Conservation (phyloP, 1,140 invertebrate genomes). For the Sesamia nonagrioides region DNA sequence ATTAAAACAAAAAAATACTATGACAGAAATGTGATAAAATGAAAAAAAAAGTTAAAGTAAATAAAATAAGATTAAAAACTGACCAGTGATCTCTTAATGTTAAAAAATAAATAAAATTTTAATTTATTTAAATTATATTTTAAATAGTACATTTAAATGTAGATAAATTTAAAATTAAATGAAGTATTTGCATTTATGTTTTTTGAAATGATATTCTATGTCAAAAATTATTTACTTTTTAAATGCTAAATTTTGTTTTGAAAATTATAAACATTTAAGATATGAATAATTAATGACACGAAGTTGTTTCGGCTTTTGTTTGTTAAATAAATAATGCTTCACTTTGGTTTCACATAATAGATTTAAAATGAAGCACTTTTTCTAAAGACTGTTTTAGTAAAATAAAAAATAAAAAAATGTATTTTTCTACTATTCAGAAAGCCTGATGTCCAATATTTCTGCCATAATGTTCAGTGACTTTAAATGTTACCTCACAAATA, state of each 20-base stretch:
- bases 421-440: not conserved
- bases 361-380: not conserved
- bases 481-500: not conserved
- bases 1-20: not conserved
- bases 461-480: not conserved
- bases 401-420: no score
- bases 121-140: conserved; percentile 6
- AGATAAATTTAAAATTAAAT: conserved; percentile 1
- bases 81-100: conserved; percentile 18
- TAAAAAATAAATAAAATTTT: not conserved
- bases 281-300: no score
- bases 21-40: not conserved
- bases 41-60: not conserved
- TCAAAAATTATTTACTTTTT: not conserved
- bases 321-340: not conserved
- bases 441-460: not conserved
- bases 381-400: not conserved
- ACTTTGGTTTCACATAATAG: not conserved
- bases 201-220: not conserved
- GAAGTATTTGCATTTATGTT: not conserved
- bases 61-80: conserved; percentile 2
- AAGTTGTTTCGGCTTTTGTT: not conserved
- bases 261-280: not conserved
- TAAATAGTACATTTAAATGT: not conserved
- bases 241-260: not conserved